A percentile compares a stretch with the other conserved stretches of the same genome.
Evolutionary conservation across 2,113 vertebrate genomes (phyloP).

Genomic region (Pipra filicauda): DNA sequence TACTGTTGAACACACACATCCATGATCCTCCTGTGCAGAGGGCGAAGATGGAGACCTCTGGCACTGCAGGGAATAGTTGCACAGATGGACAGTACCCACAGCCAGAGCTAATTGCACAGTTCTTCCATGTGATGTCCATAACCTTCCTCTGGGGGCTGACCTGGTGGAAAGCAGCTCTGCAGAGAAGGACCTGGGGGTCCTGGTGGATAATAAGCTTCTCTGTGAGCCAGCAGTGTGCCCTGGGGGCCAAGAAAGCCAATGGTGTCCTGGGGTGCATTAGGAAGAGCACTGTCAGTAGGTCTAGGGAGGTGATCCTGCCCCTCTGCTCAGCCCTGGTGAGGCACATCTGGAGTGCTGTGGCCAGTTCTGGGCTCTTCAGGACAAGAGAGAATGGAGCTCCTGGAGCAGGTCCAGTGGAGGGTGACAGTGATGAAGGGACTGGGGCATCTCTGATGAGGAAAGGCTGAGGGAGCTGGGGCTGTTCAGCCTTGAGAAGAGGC

Average conservation of each 20-base stretch:
- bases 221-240: neutral
- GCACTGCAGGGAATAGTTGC: neutral
- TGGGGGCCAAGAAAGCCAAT: neutral
- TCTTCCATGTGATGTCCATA: neutral
- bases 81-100: neutral
- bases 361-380: rapidly evolving
- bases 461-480: neutral
- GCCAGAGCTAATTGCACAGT: neutral
- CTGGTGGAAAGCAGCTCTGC: neutral
- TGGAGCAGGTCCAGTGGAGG: rapidly evolving
- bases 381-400: neutral
- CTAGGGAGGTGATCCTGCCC: neutral
- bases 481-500: neutral
- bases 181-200: neutral
- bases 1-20: rapidly evolving
- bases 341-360: no score
- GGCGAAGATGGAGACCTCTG: neutral
- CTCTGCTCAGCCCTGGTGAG: neutral
- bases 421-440: neutral
- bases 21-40: rapidly evolving
- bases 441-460: neutral
- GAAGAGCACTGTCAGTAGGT: neutral
- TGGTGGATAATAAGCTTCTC: neutral
- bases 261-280: neutral
- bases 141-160: neutral